Conservation (phyloP, 2,797 vertebrate species). For the Melanogrammus aeglefinus region DNA sequence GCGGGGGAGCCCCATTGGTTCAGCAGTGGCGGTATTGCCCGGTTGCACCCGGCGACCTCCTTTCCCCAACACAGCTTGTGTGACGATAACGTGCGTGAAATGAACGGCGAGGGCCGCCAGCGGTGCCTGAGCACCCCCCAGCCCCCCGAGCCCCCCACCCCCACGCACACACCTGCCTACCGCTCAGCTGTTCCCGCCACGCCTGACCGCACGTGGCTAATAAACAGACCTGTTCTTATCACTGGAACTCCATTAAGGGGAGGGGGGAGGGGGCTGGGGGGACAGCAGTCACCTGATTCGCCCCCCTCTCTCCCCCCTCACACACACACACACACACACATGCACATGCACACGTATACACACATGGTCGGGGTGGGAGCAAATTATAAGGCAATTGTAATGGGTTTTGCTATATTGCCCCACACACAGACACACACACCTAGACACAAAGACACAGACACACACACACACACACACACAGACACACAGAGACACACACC, state of each 20-base stretch:
- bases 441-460: background rate
- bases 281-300: conserved; percentile 67
- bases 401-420: conserved; percentile 65
- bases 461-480: background rate
- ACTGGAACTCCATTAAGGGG: conserved; percentile 69
- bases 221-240: conserved; percentile 75
- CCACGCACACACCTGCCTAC: conserved; percentile 65
- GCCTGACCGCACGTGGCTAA: conserved; percentile 70
- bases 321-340: background rate
- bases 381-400: conserved; percentile 74
- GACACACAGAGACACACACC: no score
- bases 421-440: background rate
- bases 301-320: background rate
- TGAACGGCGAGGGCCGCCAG: conserved; percentile 65
- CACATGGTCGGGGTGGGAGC: conserved; percentile 39
- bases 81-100: conserved; percentile 74
- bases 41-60: conserved; percentile 56
- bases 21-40: conserved; percentile 62
- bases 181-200: conserved; percentile 71
- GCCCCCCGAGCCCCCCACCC: background rate
- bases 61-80: conserved; percentile 54
- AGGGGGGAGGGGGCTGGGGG: background rate
- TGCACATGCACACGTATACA: background rate
- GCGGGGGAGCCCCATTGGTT: conserved; percentile 63
- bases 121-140: conserved; percentile 54